A percentile compares a stretch with the other conserved stretches of the same genome.
Evolutionary conservation across 2,888 invertebrate species (phyloP).

Genomic region (Laothoe populi): DNA sequence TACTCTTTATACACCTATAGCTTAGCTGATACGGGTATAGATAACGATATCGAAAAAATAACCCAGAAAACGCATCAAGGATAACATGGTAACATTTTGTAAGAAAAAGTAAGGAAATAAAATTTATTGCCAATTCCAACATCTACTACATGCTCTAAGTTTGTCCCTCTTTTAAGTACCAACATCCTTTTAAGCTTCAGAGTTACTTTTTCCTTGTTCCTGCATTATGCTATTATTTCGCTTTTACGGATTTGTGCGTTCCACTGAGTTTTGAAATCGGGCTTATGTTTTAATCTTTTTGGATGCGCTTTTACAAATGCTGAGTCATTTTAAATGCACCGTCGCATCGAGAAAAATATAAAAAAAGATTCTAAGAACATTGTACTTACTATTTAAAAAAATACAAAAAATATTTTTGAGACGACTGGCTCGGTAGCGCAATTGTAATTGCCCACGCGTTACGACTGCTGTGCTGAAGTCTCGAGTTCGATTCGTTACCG

Average conservation of each 20-base stretch:
- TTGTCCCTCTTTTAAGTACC: conserved; percentile 40
- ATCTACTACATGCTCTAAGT: conserved; percentile 37
- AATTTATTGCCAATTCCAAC: conserved; percentile 49
- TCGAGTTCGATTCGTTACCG: too few relatives aligned
- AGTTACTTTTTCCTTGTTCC: conserved; percentile 33
- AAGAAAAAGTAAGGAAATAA: conserved; percentile 24
- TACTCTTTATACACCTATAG: too few relatives aligned
- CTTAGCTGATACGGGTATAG: too few relatives aligned
- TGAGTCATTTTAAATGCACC: background rate
- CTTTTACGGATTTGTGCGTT: conserved; percentile 12
- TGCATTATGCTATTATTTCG: conserved; percentile 38
- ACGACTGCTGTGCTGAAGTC: too few relatives aligned
- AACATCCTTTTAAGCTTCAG: conserved; percentile 29
- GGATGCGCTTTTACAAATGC: background rate
- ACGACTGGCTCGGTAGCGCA: too few relatives aligned
- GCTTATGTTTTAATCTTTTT: conserved; percentile 11
- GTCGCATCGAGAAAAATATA: background rate
- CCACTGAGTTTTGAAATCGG: conserved; percentile 8
- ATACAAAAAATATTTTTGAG: too few relatives aligned
- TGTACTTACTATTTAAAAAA: too few relatives aligned
- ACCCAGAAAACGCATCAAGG: background rate
- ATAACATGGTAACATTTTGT: conserved; percentile 13
- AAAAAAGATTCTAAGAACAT: background rate
- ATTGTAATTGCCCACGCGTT: too few relatives aligned
- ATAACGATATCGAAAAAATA: background rate